phyloP scores from a whole-genome alignment of 1,140 invertebrate species.

The Scaptomyza graminum region DNA sequence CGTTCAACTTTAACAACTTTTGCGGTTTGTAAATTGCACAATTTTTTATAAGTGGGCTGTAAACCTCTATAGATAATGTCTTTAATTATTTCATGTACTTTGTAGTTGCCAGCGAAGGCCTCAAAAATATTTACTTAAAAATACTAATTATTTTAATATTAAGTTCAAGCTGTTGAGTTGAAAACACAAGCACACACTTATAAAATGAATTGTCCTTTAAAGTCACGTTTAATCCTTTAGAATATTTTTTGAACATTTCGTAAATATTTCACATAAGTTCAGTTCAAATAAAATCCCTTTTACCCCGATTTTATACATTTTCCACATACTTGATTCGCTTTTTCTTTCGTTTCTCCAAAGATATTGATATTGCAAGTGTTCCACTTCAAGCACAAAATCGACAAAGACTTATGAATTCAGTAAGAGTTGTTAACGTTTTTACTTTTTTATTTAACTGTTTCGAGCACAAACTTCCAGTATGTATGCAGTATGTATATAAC shows the following conservation, averaged over 20 bases:
- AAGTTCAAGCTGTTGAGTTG: background rate
- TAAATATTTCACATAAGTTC: background rate
- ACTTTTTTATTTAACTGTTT: background rate
- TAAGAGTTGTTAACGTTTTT: slow-evolving; percentile 23
- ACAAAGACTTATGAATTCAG: slow-evolving; percentile 9
- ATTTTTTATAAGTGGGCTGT: slow-evolving; percentile 38
- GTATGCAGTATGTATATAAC: slow-evolving; percentile 18
- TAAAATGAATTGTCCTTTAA: background rate
- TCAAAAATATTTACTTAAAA: background rate
- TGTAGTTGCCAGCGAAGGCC: background rate
- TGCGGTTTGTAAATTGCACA: slow-evolving; percentile 59
- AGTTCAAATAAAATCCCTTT: background rate
- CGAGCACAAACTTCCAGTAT: background rate
- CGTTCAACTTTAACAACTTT: slow-evolving; percentile 22
- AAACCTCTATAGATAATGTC: slow-evolving; percentile 25
- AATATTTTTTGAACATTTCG: background rate
- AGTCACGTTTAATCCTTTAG: background rate
- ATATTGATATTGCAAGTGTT: slow-evolving; percentile 14
- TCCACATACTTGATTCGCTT: slow-evolving; percentile 52
- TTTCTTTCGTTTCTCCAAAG: background rate
- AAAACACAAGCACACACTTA: background rate
- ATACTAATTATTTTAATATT: too few species aligned
- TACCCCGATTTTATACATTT: slow-evolving; percentile 1
- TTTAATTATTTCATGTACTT: slow-evolving; percentile 8
- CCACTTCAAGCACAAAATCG: slow-evolving; percentile 30